A percentile compares a stretch with the other conserved stretches of the same genome.
Evolutionary conservation across 2,888 invertebrate species (phyloP).

Genomic region (Phaonia tiefii): DNA sequence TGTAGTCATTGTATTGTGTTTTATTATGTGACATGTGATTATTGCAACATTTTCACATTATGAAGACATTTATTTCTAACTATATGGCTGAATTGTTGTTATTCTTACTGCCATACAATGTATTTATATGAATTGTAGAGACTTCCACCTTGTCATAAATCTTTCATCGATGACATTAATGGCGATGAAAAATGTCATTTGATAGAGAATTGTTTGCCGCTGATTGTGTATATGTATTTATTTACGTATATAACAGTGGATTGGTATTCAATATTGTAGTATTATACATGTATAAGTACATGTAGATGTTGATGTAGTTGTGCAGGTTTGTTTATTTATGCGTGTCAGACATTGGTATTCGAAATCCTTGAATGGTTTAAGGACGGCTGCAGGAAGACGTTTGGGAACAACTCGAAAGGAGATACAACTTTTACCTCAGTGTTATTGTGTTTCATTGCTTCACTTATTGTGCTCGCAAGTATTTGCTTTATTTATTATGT

Average conservation of each 20-base stretch:
- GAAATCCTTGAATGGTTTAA: slow-evolving; percentile 10
- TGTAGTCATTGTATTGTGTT: slow-evolving; percentile 22
- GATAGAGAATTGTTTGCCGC: slow-evolving; percentile 52
- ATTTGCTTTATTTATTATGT: slow-evolving; percentile 45
- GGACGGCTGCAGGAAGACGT: background rate
- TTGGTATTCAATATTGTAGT: slow-evolving; percentile 11
- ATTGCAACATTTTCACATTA: slow-evolving; percentile 63
- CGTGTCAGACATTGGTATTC: slow-evolving; percentile 11
- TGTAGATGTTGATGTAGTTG: background rate
- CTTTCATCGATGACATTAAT: slow-evolving; percentile 73
- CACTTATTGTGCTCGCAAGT: background rate
- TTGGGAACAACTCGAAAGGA: background rate
- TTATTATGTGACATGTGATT: slow-evolving; percentile 55
- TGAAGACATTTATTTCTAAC: slow-evolving; percentile 54
- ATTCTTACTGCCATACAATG: slow-evolving; percentile 65
- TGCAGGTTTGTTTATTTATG: background rate
- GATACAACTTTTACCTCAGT: background rate
- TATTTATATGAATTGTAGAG: slow-evolving; percentile 68
- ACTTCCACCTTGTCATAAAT: slow-evolving; percentile 75
- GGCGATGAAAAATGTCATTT: slow-evolving; percentile 63
- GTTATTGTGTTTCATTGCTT: slow-evolving; percentile 20
- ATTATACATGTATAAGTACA: slow-evolving; percentile 7
- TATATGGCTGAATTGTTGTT: background rate
- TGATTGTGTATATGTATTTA: background rate
- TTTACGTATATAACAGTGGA: slow-evolving; percentile 4